Conservation (phyloP, 2,888 invertebrate species). For the Brenthis ino region DNA sequence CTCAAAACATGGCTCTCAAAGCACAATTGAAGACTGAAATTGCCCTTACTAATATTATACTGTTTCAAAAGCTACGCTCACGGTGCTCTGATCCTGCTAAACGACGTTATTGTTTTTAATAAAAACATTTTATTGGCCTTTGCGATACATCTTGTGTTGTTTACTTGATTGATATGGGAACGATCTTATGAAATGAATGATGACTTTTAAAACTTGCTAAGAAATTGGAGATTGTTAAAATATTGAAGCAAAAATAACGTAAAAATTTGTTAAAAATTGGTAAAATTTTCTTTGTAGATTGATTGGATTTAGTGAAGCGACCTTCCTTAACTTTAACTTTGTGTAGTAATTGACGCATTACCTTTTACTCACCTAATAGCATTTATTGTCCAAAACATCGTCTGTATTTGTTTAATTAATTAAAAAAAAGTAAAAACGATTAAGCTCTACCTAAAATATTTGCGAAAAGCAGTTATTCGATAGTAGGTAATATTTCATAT, state of each 20-base stretch:
- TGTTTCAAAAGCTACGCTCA: slow-evolving; percentile 53
- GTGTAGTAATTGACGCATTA: too few relatives aligned
- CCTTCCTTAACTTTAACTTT: too few relatives aligned
- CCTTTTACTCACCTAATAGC: too few relatives aligned
- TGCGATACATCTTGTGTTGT: slow-evolving; percentile 56
- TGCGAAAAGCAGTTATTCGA: too few relatives aligned
- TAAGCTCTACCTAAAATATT: too few relatives aligned
- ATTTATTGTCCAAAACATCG: too few relatives aligned
- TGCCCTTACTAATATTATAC: slow-evolving; percentile 54
- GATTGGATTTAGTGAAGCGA: too few relatives aligned
- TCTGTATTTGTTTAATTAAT: too few relatives aligned
- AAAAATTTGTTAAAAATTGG: too few relatives aligned
- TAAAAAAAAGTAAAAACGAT: too few relatives aligned
- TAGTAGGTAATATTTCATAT: too few relatives aligned
- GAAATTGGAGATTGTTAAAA: slow-evolving; percentile 1
- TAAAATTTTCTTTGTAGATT: too few relatives aligned
- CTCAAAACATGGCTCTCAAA: slow-evolving; percentile 73
- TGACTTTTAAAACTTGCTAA: slow-evolving; percentile 34
- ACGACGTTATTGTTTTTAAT: slow-evolving; percentile 68
- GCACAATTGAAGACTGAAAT: slow-evolving; percentile 56
- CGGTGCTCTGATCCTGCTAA: slow-evolving; percentile 54
- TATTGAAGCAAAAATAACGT: background rate
- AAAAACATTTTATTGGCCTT: slow-evolving; percentile 60
- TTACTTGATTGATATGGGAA: slow-evolving; percentile 77
- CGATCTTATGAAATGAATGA: slow-evolving; percentile 40